Evolutionary conservation across 2,113 vertebrate species (phyloP).

Genomic region (Osmerus eperlanus): DNA sequence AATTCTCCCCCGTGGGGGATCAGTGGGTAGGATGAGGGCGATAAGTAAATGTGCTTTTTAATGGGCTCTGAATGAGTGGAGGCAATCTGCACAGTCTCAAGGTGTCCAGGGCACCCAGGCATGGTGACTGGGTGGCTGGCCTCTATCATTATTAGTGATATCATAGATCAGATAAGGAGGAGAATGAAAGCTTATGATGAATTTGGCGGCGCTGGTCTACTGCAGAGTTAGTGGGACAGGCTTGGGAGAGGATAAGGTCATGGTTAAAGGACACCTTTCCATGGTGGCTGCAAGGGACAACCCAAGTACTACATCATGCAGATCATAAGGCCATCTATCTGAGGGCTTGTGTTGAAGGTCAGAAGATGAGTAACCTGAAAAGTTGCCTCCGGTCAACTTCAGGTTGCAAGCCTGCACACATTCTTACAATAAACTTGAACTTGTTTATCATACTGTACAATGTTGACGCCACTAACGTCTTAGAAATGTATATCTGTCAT

Average conservation of each 20-base stretch:
- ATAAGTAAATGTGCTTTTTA: conserved; percentile 77
- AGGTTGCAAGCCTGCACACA: too few relatives aligned
- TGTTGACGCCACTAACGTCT: too few relatives aligned
- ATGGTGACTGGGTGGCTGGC: conserved; percentile 54
- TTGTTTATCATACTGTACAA: too few relatives aligned
- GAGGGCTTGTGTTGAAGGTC: conserved; percentile 37
- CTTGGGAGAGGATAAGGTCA: conserved; percentile 57
- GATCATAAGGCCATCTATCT: conserved; percentile 30
- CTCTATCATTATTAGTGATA: conserved; percentile 72
- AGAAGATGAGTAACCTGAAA: conserved; percentile 29
- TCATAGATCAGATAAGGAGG: conserved; percentile 74
- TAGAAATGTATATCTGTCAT: neutral
- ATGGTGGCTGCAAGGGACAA: conserved; percentile 43
- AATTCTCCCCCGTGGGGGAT: conserved; percentile 57
- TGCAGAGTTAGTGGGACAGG: conserved; percentile 41
- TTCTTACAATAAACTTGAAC: too few relatives aligned
- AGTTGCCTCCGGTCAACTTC: conserved; percentile 7
- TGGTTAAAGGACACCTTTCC: conserved; percentile 53
- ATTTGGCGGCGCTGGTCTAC: conserved; percentile 58
- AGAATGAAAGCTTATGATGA: conserved; percentile 66
- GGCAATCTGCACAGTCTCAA: conserved; percentile 58
- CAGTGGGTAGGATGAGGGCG: conserved; percentile 66
- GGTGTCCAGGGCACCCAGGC: conserved; percentile 48
- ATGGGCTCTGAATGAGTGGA: conserved; percentile 66
- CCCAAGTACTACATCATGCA: conserved; percentile 47